Percentiles rank a stretch among this genome's conserved stretches.
Conservation (phyloP, 2,797 vertebrate genomes). For the Fundulus diaphanus region DNA sequence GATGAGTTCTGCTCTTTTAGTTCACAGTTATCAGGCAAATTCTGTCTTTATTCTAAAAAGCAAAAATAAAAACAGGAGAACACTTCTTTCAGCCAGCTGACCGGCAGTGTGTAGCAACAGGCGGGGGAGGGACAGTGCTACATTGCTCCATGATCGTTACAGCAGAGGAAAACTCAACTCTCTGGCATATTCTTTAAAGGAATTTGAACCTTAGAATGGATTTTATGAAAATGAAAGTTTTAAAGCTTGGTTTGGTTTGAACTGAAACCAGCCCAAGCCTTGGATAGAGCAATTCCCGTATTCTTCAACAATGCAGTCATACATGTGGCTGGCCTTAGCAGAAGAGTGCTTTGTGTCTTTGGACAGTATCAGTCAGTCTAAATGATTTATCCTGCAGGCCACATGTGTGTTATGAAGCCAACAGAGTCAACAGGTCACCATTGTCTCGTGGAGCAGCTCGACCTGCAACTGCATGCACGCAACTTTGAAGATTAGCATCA, state of each 20-base stretch:
- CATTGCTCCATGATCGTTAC: neutral
- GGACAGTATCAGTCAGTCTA: constrained; percentile 72
- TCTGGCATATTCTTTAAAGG: neutral
- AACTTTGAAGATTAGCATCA: constrained; percentile 75
- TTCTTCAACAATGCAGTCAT: constrained; percentile 45
- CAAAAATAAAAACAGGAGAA: neutral
- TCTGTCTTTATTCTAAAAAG: neutral
- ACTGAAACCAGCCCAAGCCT: neutral
- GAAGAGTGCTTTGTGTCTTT: constrained; percentile 56
- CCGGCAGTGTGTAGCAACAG: neutral
- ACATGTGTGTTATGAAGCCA: constrained; percentile 59
- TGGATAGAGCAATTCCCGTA: constrained; percentile 21
- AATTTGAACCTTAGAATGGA: neutral
- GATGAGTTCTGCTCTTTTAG: neutral
- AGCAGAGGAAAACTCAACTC: neutral
- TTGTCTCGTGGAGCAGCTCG: constrained; percentile 63
- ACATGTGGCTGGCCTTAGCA: constrained; percentile 46
- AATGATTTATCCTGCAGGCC: constrained; percentile 63
- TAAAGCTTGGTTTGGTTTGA: neutral
- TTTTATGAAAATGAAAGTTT: neutral
- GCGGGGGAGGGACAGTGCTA: neutral
- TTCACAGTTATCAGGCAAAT: neutral
- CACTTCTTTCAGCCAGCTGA: neutral
- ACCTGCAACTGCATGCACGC: constrained; percentile 66
- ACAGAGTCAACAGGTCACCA: constrained; percentile 67